Evolutionary conservation across 2,797 vertebrate genomes (phyloP), one percentile per base, ranked within the genome.

Genomic region (Serranus cabrilla): DNA sequence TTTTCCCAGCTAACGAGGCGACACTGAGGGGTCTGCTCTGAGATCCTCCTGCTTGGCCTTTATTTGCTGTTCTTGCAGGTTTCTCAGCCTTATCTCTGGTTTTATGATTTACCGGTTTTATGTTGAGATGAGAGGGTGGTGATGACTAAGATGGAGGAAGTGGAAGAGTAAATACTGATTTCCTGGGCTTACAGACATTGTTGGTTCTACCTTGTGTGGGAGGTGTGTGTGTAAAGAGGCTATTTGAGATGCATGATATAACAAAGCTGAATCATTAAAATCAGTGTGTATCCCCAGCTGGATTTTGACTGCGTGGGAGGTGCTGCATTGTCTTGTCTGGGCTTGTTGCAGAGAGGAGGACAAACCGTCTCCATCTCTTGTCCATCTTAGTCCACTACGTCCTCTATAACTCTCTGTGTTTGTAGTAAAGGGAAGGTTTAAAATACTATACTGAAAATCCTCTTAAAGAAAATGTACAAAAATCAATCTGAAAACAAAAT

Each of bases 161-260:
- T 78, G 58, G 60, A 84, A 83, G 81, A 78, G 81, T 83, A 85
- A 87, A 87, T 64, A 71, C 27, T 54, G 65, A 78, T 84, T 81
- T 85, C 76, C 67, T 78, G 5, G 9, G 51, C 69, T 73, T 62
- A 75, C 71, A 25, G 70, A 76, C 69, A 49, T 56, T 65, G 74
- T 86, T 67, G 58, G 49, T 63, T 76, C 42, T 59, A 61, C 70
- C 47, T 66, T 39, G 78, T 69, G 84, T 90, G 71, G 86, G 87
- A 76, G 80, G 80, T 68, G 67, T 83, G 68, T 82, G 75, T 80
- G 69, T 70, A 69, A 31, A 71, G 63, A 79, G 68, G 50, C 7
- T 69, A 60, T 88, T 71, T 85, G 45, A 84, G 72, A 83, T 52
- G 49, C 45, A 66, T 58, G 40, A 71, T 80, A 67, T 70, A 70